These are phyloP conservation scores for Pinna nobilis DNA, from an alignment of 1,140 invertebrate species.

Conservation along the genomic window DNA sequence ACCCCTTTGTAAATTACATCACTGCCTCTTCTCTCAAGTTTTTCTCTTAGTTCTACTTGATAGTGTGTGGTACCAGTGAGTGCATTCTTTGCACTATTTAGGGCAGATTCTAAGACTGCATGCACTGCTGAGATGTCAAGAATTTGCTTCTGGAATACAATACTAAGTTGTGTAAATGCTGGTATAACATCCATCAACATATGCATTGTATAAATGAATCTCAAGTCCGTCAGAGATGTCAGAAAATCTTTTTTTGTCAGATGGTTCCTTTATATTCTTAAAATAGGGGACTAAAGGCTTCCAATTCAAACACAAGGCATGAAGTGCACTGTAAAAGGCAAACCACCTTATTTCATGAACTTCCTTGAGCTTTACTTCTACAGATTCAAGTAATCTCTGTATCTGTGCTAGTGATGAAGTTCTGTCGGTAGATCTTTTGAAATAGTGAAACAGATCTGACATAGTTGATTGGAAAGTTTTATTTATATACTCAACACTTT, in stretches of 20 bases:
- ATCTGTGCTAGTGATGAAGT: neutral
- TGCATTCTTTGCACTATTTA: no score
- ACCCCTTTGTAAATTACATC: no score
- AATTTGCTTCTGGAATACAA: conserved; percentile 29
- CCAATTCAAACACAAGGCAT: conserved; percentile 1
- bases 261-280: conserved; percentile 19
- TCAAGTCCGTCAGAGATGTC: conserved; percentile 15
- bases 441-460: conserved; percentile 7
- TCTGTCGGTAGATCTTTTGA: neutral
- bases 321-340: conserved; percentile 27
- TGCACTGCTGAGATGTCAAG: conserved; percentile 38
- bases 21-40: no score
- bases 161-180: conserved; percentile 26
- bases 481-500: neutral
- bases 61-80: no score
- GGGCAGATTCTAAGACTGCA: no score
- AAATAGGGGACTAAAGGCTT: conserved; percentile 30
- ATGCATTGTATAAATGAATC: conserved; percentile 33
- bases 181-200: conserved; percentile 45
- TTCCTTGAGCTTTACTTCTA: conserved; percentile 1
- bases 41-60: no score
- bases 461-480: conserved; percentile 13
- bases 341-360: conserved; percentile 22
- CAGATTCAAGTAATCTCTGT: neutral
- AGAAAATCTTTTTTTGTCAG: conserved; percentile 3